Evolutionary conservation across 2,113 vertebrate species (phyloP), one percentile per base, ranked within the genome.

Genomic region (Apistogramma diplotaenia): DNA sequence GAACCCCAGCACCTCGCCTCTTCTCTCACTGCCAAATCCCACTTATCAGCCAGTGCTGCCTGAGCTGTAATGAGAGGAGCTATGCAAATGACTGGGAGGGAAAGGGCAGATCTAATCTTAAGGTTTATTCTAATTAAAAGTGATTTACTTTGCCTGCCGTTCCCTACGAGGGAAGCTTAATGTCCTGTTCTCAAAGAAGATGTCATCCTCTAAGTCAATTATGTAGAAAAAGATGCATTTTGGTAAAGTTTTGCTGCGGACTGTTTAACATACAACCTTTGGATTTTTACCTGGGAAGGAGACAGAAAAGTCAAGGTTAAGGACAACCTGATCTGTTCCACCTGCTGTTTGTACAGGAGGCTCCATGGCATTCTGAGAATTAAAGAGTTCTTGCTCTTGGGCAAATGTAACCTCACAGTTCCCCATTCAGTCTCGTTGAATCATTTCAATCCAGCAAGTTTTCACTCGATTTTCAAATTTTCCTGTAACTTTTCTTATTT

Each of bases 41-140:
- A 81, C 67, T 95, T 95, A 96, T 95, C 93, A 95, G 83, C 78
- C 92, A 85, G 78, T 59, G 57, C 84, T 2, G 33, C 70, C 81
- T 23, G 77, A 75, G 89, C 89, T 15, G 59, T 85, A 91, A 88
- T 85, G 83, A 93, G 89, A 91, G 76, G 53, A 89, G 79, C 82
- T 70, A 89, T 84, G 70, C 62, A 96, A 95, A 94, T 91, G 85
- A 76, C 85, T 82, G 77, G 72, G 62, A 82, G 57, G 89, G 79
- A 91, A 93, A 94, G 90, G 83, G 86, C 93, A 16, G 37, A 92
- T 92, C 57, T 96, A 93, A 94, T 95, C 94, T 95, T 86, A 76
- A 89, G 94, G 91, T 93, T 93, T 93, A 91, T 94, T 89, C 77
- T 95, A 95, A 96, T 96, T 95, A 94, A 93, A 96, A 95, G 90